Base-by-base conservation (phyloP, 2,797 vertebrate species). In the Chaenodraco wilsoni region DNA sequence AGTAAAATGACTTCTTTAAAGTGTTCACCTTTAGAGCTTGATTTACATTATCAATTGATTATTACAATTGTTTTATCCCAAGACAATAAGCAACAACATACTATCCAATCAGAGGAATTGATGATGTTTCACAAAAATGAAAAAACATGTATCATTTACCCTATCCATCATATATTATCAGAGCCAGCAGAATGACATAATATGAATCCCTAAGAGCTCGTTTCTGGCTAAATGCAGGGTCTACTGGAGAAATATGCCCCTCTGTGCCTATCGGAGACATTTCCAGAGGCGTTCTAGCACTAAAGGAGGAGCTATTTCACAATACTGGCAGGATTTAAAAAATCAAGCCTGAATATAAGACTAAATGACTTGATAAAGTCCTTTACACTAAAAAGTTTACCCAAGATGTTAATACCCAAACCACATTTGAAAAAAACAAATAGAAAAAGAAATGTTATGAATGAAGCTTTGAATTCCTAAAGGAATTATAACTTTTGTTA, bases 181-280 rank as follows among this genome's bases (percentile, higher is more conserved):
- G 15, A 27, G 58, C 21, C 15, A 37, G 8, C 16, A 48, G 51
- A 41, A 8, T 17, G 15, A 41, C 21, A 37, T 37, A 37, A 16
- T 23, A 2, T 57, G 41, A 7, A 1, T 50, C 44, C 17, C 9
- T 71, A 3, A 65, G n/a, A 45, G 16, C 14, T n/a, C 1, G 14
- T 9, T 3, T 70, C 5, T 4, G 7, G 21, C n/a, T 9, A 46
- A 41, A 58, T 58, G 1, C 3, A 27, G 5, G n/a, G 14, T 54
- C 10, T 13, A 3, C 31, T 23, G 19, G 12, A 52, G 27, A 67
- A 60, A 66, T 60, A 31, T 54, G 27, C 11, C 5, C 10, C 50
- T 16, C 51, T 12, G 27, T 37, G 33, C 33, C 21, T 73, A 68
- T 78, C 56, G 33, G 45, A 44, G 62, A 74, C 64, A 40, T 45